Conservation (phyloP, 2,888 invertebrate genomes). For the Dioctria rufipes region DNA sequence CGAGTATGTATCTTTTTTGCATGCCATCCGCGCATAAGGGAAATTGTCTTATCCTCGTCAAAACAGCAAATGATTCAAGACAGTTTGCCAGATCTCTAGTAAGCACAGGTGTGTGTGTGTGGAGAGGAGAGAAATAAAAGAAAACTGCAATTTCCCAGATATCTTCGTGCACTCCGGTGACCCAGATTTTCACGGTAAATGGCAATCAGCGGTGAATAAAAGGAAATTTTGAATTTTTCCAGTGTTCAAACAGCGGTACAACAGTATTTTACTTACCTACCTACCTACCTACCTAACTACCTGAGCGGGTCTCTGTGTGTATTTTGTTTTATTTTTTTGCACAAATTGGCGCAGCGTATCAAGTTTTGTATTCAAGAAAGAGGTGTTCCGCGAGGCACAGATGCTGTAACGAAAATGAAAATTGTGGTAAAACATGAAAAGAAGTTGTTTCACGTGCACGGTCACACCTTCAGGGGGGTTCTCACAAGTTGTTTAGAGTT, state of each 20-base stretch:
- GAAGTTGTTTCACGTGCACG: slow-evolving; percentile 50
- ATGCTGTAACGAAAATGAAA: slow-evolving; percentile 46
- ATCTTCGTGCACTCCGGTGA: slow-evolving; percentile 47
- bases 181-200: slow-evolving; percentile 54
- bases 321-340: slow-evolving; percentile 14
- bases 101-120: too few relatives aligned
- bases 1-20: neutral
- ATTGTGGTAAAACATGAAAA: slow-evolving; percentile 41
- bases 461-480: slow-evolving; percentile 36
- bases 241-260: neutral
- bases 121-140: slow-evolving; percentile 32
- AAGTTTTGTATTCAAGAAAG: slow-evolving; percentile 10
- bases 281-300: neutral
- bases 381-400: neutral
- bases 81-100: too few relatives aligned
- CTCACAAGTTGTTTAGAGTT: neutral
- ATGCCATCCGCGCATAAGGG: too few relatives aligned
- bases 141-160: slow-evolving; percentile 52
- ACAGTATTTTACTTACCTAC: too few relatives aligned
- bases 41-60: too few relatives aligned
- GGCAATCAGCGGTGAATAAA: slow-evolving; percentile 49
- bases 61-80: too few relatives aligned
- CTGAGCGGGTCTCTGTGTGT: neutral
- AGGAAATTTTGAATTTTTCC: slow-evolving; percentile 51
- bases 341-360: slow-evolving; percentile 35